These are phyloP conservation scores for Poeciliopsis infans DNA, from an alignment of 2,797 vertebrate species.

Conservation along the genomic window DNA sequence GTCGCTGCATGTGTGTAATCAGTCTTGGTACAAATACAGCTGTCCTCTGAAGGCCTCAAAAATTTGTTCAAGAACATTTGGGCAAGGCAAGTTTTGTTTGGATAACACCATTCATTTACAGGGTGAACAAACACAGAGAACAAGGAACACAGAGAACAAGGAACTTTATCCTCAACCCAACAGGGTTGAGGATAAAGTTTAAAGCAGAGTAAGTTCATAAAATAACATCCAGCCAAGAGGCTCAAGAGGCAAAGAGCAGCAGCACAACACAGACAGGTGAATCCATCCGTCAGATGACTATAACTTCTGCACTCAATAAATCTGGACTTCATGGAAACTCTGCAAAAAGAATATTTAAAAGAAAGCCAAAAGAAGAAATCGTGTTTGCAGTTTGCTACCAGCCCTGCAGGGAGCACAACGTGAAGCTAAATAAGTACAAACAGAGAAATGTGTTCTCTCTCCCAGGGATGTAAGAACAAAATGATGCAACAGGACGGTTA, in stretches of 20 bases:
- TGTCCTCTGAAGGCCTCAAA: not conserved
- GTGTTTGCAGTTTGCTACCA: not conserved
- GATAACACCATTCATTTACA: not conserved
- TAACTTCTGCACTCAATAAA: not conserved
- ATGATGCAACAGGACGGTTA: not conserved
- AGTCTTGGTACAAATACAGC: not conserved
- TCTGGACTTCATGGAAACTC: not conserved
- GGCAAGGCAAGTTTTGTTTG: not conserved
- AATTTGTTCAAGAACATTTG: not conserved
- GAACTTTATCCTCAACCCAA: not conserved
- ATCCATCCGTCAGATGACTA: not conserved
- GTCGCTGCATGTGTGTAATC: not conserved
- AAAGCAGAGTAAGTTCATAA: not conserved
- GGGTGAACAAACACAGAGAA: not conserved
- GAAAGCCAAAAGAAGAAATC: not conserved
- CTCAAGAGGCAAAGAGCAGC: not conserved
- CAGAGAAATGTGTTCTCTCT: not conserved
- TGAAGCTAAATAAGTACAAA: not conserved
- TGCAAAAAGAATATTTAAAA: not conserved
- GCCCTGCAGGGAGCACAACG: not conserved
- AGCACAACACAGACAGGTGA: not conserved
- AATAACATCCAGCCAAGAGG: not conserved
- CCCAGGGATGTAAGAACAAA: not conserved
- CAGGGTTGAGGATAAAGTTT: too few species aligned
- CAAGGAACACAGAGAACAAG: not conserved